phyloP scores from a whole-genome alignment of 2,797 vertebrate genomes.

The Coregonus sp. region DNA sequence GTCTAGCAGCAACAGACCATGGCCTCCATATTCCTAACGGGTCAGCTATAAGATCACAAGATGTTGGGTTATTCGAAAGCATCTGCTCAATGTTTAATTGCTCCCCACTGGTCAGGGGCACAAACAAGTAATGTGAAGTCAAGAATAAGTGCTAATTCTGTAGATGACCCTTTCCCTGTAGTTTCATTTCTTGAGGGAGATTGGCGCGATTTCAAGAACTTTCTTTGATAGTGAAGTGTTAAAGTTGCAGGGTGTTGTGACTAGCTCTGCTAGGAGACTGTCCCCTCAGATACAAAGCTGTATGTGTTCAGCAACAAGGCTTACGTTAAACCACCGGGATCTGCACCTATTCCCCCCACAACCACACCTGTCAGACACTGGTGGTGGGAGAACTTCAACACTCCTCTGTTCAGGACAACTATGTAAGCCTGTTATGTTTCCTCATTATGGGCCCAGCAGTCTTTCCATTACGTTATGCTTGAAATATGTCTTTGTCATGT shows the following conservation, averaged over 20 bases:
- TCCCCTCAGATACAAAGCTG: conserved; percentile 27
- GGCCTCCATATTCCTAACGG: too few species aligned
- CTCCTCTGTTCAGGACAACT: background rate
- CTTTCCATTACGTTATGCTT: too few species aligned
- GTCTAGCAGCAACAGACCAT: conserved; percentile 14
- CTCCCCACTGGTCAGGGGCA: background rate
- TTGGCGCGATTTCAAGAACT: background rate
- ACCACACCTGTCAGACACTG: conserved; percentile 1
- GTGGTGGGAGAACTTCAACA: background rate
- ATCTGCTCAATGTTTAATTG: background rate
- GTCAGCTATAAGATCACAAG: too few species aligned
- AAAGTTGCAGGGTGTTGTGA: conserved; percentile 7
- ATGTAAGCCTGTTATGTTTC: background rate
- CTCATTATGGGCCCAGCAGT: too few species aligned
- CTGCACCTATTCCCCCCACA: conserved; percentile 1
- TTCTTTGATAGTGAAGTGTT: background rate
- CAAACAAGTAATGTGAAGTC: background rate
- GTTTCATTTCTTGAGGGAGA: too few species aligned
- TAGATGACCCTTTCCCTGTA: too few species aligned
- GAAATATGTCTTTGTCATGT: too few species aligned
- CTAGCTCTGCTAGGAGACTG: background rate
- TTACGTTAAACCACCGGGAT: background rate
- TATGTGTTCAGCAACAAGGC: conserved; percentile 32
- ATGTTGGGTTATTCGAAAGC: background rate
- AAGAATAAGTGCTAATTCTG: too few species aligned